Base-by-base conservation (phyloP, 30 jellyfish, hydroid and myxozoan genomes). In the Aurelia sp. region DNA sequence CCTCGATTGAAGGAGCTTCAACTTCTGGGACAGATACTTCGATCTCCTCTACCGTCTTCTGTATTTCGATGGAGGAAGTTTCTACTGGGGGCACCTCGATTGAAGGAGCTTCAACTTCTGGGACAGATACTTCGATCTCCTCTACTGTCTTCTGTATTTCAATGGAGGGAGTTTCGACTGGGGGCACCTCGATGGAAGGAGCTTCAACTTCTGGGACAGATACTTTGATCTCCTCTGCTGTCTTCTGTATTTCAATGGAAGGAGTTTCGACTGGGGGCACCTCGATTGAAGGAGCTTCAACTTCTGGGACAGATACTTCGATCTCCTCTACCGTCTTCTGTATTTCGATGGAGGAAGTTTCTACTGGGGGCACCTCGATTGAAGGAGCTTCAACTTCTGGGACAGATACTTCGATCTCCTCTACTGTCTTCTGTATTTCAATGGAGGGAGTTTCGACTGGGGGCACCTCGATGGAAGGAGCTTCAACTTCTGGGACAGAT, bases 21-120 rank as follows among this genome's bases (percentile, higher is more conserved):
- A 8, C 22, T n/a, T 8, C 7, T 61, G 71, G 71, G 33, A 13
- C 30, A 5, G 71, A 44, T 44, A 44, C 55, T 3, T 61, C 35
- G 71, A 44, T 44, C 10, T 21, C 18, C 21, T 30, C 74, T 52
- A 0, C 57, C 0, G 50, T 18, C 18, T 31, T 5, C 38, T 67
- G 81, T 27, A 44, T 33, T 70, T 70, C 63, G 10, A 52, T 57
- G 59, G 30, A 12, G 27, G 86, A 63, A 1, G 86, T 22, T 58
- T 55, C 86, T 0, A 52, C 59, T 21, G 12, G 22, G 13, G 84
- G 84, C 8, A 55, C 86, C 15, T 44, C 55, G 55, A 55, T 20
- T 53, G 84, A 10, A 5, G 52, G 84, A 16, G 84, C 52, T 53
- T 17, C 72, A 16, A 73, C 21, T 9, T 4, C 71, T 15, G 72